These are phyloP conservation scores for Drosophila meridiana DNA, from an alignment of 2,888 invertebrate species.

Conservation along the genomic window DNA sequence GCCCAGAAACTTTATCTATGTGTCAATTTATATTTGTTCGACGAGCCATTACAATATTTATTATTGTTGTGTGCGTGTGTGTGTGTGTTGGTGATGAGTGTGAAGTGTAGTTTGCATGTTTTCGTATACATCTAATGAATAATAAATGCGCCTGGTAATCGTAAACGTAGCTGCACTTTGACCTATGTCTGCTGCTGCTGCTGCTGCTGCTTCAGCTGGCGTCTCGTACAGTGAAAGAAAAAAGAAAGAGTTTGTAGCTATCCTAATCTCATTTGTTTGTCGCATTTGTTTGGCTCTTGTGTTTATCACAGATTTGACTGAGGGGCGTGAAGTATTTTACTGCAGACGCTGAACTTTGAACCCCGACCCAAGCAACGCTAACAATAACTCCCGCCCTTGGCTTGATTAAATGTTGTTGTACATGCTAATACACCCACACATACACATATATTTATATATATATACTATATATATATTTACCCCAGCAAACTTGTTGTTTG, in stretches of 20 bases:
- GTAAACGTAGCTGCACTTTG: constrained; percentile 76
- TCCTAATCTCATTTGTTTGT: constrained; percentile 54
- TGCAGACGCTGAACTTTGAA: constrained; percentile 51
- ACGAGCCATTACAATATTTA: constrained; percentile 74
- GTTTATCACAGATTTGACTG: constrained; percentile 46
- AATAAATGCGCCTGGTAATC: constrained; percentile 76
- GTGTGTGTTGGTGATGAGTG: constrained; percentile 40
- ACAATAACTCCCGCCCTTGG: constrained; percentile 12
- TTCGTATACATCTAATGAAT: constrained; percentile 68
- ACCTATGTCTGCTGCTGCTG: constrained; percentile 59
- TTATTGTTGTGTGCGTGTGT: constrained; percentile 46
- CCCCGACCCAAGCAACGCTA: not conserved
- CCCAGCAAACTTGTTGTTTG: constrained; percentile 8
- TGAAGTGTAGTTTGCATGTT: constrained; percentile 75
- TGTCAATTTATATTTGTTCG: constrained; percentile 80
- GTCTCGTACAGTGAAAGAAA: constrained; percentile 15
- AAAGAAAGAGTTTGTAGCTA: constrained; percentile 28
- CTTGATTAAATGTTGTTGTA: constrained; percentile 40
- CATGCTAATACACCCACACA: constrained; percentile 35
- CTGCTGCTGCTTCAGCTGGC: not conserved
- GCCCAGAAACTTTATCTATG: constrained; percentile 75
- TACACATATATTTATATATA: not conserved
- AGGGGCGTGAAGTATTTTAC: constrained; percentile 60
- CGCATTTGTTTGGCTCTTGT: constrained; percentile 42
- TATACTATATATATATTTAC: constrained; percentile 21